Base-by-base conservation (phyloP, 2,113 vertebrate species). In the Pipra filicauda region DNA sequence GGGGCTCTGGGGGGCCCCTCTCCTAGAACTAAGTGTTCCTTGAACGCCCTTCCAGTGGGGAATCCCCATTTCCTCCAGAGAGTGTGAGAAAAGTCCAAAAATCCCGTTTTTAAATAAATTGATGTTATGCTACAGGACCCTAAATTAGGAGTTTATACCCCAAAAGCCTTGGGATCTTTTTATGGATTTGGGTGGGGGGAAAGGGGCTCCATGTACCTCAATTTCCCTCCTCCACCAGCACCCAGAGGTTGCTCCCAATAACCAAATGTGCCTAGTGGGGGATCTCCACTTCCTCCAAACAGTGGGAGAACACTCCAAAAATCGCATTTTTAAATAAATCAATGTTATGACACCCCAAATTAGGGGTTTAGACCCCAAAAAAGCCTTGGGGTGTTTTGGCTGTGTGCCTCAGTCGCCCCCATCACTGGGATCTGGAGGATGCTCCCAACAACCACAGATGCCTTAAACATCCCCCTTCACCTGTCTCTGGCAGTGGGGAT, bases 281-380 rank as follows among this genome's bases (percentile, higher is more conserved):
- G 26, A 31, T 26, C 11, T 30, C 37, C 14, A 11, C 57, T 65
- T 37, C 27, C 35, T 48, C 43, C 27, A 39, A 39, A 39, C 39
- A 23, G 43, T 9, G 3, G 20, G 12, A n/a, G 5, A 26, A 28
- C 0, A 1, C n/a, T n/a, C 28, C 33, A 19, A 30, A 55, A 31
- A 9, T 9, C 20, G 11, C 39, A 39, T 39, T 39, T 39, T 39
- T 39, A 39, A 39, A 39, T 39, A 39, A 39, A 39, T 39, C 39
- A 5, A 39, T 5, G 5, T 39, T 39, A 39, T 39, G 39, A 39
- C 39, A 39, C 39, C 39, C 39, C 39, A 39, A 39, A 39, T 39
- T 39, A 39, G 39, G 39, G 11, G 39, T 39, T 39, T 39, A 39
- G 11, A 12, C 39, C 39, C 39, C 39, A 39, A 39, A 39, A 39